Conservation (phyloP, 1,140 invertebrate species). For the Pseudomyrmex gracilis region DNA sequence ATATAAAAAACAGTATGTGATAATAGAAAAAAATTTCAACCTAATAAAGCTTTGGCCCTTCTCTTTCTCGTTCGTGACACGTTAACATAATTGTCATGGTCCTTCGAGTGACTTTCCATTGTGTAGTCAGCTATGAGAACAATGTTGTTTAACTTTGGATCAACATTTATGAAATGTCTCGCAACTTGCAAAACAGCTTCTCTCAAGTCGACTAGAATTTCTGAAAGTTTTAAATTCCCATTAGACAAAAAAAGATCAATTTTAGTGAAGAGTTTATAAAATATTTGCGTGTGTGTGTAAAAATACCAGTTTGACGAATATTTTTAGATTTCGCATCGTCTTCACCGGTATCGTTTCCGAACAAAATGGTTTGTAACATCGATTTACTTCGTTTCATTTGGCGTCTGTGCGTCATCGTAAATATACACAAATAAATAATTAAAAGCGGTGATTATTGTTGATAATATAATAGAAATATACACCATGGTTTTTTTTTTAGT, state of each 20-base stretch:
- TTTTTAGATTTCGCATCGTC: conserved; percentile 98
- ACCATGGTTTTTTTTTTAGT: conserved; percentile 31
- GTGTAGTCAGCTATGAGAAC: conserved; percentile 96
- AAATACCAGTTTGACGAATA: conserved; percentile 94
- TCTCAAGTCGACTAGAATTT: conserved; percentile 97
- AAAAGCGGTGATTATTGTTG: conserved; percentile 23
- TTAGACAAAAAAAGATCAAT: neutral
- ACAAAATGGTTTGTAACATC: conserved; percentile 94
- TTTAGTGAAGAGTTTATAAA: conserved; percentile 12
- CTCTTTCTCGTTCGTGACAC: conserved; percentile 94
- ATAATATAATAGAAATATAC: neutral
- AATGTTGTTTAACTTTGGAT: conserved; percentile 91
- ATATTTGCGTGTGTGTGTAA: no score
- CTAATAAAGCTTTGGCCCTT: conserved; percentile 96
- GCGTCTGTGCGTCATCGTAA: conserved; percentile 85
- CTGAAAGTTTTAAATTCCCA: conserved; percentile 82
- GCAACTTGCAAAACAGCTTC: conserved; percentile 97
- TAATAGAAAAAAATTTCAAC: conserved; percentile 76
- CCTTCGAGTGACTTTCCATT: conserved; percentile 97
- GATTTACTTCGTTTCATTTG: conserved; percentile 97
- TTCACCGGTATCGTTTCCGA: conserved; percentile 91
- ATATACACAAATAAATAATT: conserved; percentile 10
- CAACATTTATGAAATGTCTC: conserved; percentile 94
- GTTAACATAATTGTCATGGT: conserved; percentile 97
- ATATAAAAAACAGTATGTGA: neutral